Evolutionary conservation across 2,888 invertebrate genomes (phyloP).

Genomic region (Mamestra brassicae): DNA sequence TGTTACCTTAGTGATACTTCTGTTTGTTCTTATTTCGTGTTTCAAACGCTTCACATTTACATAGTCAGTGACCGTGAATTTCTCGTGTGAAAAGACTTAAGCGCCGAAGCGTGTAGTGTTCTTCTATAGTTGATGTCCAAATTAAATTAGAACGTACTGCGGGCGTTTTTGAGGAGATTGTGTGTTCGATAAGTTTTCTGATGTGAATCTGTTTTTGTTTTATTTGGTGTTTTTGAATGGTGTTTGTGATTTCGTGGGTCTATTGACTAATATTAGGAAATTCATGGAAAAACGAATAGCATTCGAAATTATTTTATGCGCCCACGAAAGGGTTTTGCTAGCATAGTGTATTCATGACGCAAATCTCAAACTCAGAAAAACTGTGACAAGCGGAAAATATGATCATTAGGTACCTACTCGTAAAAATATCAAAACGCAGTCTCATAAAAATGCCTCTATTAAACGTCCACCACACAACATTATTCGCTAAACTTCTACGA

Average conservation of each 20-base stretch:
- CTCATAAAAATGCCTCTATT: not conserved
- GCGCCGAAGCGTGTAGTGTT: conserved; percentile 79
- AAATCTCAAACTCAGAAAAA: not conserved
- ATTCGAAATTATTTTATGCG: not conserved
- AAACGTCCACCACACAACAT: conserved; percentile 1
- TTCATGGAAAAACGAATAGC: not conserved
- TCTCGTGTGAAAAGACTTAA: conserved; percentile 87
- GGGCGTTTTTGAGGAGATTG: conserved; percentile 53
- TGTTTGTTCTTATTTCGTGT: conserved; percentile 47
- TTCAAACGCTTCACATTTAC: conserved; percentile 83
- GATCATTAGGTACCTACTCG: not conserved
- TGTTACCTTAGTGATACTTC: conserved; percentile 27
- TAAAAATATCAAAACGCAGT: not conserved
- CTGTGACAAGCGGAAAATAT: not conserved
- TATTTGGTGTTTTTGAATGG: conserved; percentile 6
- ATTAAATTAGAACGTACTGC: conserved; percentile 83
- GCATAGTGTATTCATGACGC: too few species aligned
- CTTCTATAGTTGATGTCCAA: conserved; percentile 80
- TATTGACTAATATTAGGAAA: not conserved
- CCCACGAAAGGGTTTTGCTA: fast-evolving
- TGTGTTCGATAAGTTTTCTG: conserved; percentile 38
- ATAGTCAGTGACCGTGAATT: conserved; percentile 89
- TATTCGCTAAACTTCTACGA: conserved; percentile 50
- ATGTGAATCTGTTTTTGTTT: conserved; percentile 29
- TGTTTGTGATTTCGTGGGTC: not conserved